Percentiles rank a stretch among this genome's conserved stretches.
These are phyloP conservation scores for Myocastor coypus DNA, from an alignment of 2,113 vertebrate genomes.

Conservation along the genomic window DNA sequence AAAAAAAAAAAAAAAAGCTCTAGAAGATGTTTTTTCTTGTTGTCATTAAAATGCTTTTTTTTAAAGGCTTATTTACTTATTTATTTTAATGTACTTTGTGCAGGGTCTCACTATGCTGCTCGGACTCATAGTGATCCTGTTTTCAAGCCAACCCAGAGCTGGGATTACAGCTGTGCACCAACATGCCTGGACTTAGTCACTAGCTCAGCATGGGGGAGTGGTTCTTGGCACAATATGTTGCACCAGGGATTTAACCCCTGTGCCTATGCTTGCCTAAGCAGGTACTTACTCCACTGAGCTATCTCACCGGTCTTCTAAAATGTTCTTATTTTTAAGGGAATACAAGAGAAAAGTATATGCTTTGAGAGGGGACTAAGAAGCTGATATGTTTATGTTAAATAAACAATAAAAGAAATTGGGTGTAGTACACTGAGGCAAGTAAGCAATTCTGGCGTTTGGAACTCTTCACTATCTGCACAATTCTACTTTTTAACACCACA, in stretches of 20 bases:
- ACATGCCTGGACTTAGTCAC: no score
- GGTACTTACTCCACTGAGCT: no score
- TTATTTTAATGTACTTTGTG: no score
- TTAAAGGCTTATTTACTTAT: no score
- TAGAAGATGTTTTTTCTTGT: neutral
- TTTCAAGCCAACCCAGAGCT: no score
- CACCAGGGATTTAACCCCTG: no score
- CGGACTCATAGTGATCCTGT: no score
- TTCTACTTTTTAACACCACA: slow-evolving; percentile 30
- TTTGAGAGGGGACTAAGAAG: slow-evolving; percentile 3
- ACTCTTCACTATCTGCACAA: neutral
- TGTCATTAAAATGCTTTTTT: neutral
- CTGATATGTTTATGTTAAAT: neutral
- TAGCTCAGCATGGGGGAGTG: no score
- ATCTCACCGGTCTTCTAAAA: neutral
- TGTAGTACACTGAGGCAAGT: neutral
- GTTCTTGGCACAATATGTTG: no score
- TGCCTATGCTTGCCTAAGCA: no score
- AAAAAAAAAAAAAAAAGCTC: neutral
- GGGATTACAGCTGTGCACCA: no score
- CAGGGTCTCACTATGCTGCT: no score
- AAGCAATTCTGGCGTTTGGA: neutral
- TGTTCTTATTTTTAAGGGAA: slow-evolving; percentile 42
- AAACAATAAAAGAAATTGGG: neutral
- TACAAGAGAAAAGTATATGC: neutral